These are phyloP conservation scores for Caenorhabditis inopinata DNA, from an alignment of 1,140 invertebrate species.

Conservation along the genomic window DNA sequence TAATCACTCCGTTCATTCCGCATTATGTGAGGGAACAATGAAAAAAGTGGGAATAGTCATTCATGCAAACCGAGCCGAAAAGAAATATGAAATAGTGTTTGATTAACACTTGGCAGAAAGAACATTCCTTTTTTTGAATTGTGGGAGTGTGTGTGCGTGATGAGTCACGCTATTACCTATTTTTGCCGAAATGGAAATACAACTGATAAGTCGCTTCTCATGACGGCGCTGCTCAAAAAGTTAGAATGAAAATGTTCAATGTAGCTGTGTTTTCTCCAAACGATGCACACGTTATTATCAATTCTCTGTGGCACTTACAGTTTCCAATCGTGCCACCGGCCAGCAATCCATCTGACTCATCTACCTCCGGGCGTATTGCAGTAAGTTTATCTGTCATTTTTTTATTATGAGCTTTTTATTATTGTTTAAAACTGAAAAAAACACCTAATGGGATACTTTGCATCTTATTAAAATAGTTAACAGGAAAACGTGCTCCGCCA, in stretches of 20 bases:
- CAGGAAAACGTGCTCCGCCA: no score
- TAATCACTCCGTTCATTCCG: no score
- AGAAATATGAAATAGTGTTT: background rate
- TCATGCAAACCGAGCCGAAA: background rate
- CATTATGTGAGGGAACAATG: no score
- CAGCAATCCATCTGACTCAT: slow-evolving; percentile 1
- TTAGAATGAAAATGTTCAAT: slow-evolving; percentile 2
- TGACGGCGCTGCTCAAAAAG: background rate
- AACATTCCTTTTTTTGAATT: background rate
- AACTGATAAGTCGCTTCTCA: slow-evolving; percentile 11
- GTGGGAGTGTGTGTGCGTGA: slow-evolving; percentile 10
- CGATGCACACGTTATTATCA: slow-evolving; percentile 3
- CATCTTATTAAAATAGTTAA: no score
- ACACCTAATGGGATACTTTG: no score
- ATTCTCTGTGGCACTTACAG: slow-evolving; percentile 15
- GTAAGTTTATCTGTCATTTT: no score
- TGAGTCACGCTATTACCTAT: background rate
- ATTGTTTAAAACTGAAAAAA: no score
- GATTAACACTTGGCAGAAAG: slow-evolving; percentile 1
- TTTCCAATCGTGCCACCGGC: slow-evolving; percentile 6
- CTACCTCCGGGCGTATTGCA: background rate
- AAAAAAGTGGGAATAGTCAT: no score
- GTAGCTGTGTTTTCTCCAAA: background rate
- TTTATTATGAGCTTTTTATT: no score
- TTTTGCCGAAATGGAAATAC: background rate